Evolutionary conservation across 2,888 invertebrate species (phyloP), one percentile per base, ranked within the genome.

Genomic region (Scaeva pyrastri): DNA sequence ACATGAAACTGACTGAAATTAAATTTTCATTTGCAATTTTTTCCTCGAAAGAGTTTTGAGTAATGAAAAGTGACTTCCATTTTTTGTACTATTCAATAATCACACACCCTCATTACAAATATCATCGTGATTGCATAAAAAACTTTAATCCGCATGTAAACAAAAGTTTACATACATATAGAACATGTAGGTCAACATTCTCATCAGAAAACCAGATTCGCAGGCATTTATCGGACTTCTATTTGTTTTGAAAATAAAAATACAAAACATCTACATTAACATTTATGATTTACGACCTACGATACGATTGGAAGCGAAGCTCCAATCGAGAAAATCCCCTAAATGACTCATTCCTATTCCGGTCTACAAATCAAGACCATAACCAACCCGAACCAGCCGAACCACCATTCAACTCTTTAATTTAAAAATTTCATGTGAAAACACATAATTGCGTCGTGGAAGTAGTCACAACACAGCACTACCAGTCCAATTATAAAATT

Each of bases 281-380:
- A 12, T 31, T 10, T 21, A 8, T 2, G 21, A 60, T 43, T 52
- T 26, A 43, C 64, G 60, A 75, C 19, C 21, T 31, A 50, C 26
- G 4, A 55, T 23, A 7, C 7, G 10, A 31, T 8, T 31, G 8
- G 31, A 31, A 31, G 31, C 11, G 12, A 12, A 50, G 0, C 48
- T 36, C 16, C 16, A 16, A 48, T 19, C 21, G 76, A 66, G 39
- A 52, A 21, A 73, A 74, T 41, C 84, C 79, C 78, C 31, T 39
- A 19, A 10, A 81, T 85, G 85, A 85, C 72, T 85, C 85, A 85
- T 81, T 64, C 36, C 43, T 55, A 75, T 71, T 71, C 66, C 60
- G 77, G 62, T 62, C 43, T n/a, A 66, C 31, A 6, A n/a, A 77
- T 16, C 41, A 8, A 14, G 8, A 19, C 6, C 19, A 48, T 21